Percentiles rank a stretch among this genome's conserved stretches.
phyloP scores from a whole-genome alignment of 2,797 vertebrate genomes.

The Babyrousa celebensis region DNA sequence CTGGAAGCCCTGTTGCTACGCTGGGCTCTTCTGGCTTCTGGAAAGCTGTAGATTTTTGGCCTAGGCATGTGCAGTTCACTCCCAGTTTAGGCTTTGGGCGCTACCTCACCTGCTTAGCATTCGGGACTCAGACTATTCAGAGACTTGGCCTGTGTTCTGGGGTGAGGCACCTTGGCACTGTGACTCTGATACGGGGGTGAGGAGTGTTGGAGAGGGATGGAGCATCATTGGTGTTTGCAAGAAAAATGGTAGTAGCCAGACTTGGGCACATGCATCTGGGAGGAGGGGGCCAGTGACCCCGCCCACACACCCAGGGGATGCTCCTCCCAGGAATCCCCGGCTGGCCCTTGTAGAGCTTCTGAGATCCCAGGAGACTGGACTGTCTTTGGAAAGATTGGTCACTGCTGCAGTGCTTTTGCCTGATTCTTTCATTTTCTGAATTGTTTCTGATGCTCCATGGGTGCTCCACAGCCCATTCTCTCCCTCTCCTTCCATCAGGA shows the following conservation, averaged over 20 bases:
- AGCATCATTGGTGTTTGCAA: neutral
- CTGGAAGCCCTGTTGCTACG: no score
- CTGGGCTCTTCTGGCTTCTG: neutral
- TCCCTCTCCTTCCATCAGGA: neutral
- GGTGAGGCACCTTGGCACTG: fast-evolving
- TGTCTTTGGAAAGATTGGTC: neutral
- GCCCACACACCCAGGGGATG: neutral
- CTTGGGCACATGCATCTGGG: neutral
- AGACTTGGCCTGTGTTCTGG: neutral
- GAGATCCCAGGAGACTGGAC: neutral
- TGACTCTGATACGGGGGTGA: neutral
- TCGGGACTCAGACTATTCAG: neutral
- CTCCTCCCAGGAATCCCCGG: neutral
- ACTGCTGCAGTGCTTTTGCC: neutral
- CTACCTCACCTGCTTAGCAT: no score
- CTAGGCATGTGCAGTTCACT: neutral
- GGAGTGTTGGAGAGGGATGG: no score
- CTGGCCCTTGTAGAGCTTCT: neutral
- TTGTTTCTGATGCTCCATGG: neutral
- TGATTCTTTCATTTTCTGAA: neutral
- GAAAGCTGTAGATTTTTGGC: neutral
- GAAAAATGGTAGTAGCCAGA: neutral
- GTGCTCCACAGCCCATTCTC: neutral
- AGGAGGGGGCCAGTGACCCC: neutral
- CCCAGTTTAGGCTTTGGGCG: neutral